Conservation (phyloP, 2,797 vertebrate genomes). For the Channallabes apus region DNA sequence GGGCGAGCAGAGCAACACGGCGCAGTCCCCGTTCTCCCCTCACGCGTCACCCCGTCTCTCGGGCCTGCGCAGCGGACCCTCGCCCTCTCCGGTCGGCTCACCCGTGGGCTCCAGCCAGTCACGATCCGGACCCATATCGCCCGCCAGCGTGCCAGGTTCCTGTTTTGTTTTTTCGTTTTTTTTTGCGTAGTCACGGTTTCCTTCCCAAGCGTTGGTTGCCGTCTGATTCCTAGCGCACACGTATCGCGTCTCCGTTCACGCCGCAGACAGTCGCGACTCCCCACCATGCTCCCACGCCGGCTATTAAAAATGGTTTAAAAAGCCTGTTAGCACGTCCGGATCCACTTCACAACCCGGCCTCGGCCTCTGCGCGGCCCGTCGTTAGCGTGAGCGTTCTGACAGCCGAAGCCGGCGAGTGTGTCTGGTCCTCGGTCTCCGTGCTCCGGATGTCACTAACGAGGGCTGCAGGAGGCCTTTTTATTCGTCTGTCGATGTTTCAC, state of each 20-base stretch:
- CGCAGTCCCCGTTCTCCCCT: constrained; percentile 91
- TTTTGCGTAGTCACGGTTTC: no score
- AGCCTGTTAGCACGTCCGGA: constrained; percentile 49
- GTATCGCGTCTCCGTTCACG: no score
- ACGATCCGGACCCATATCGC: constrained; percentile 88
- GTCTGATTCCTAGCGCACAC: no score
- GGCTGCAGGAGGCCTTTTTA: constrained; percentile 55
- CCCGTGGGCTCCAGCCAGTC: constrained; percentile 89
- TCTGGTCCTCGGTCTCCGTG: constrained; percentile 22
- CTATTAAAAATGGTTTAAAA: constrained; percentile 57
- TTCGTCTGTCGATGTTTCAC: constrained; percentile 37
- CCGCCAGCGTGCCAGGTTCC: constrained; percentile 84
- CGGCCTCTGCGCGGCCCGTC: constrained; percentile 42
- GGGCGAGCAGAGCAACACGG: constrained; percentile 88
- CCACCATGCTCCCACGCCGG: constrained; percentile 35
- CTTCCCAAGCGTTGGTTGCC: no score
- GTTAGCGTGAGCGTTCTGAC: constrained; percentile 48
- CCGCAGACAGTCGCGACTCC: no score
- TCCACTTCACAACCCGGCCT: constrained; percentile 53
- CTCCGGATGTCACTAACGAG: constrained; percentile 58
- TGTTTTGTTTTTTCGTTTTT: no score
- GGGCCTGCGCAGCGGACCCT: constrained; percentile 81
- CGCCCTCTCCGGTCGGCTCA: constrained; percentile 84
- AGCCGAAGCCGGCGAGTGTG: constrained; percentile 41
- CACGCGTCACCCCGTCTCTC: constrained; percentile 90